Evolutionary conservation across 2,797 vertebrate genomes (phyloP).

Genomic region (Danio choprae): DNA sequence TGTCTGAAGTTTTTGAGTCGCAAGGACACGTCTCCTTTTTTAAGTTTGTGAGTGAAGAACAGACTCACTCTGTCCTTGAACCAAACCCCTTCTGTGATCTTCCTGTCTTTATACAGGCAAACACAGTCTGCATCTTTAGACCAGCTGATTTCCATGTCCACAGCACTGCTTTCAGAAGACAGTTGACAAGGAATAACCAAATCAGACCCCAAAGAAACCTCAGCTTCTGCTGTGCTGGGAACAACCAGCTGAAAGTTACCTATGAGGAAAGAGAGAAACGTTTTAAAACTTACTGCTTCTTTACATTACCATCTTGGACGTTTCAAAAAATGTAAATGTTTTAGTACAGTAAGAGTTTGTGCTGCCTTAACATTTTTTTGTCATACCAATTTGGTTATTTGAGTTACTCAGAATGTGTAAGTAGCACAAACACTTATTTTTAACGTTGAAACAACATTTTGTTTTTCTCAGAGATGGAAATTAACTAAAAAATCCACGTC

Average conservation of each 20-base stretch:
- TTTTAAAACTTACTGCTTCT: too few species aligned
- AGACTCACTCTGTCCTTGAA: constrained; percentile 43
- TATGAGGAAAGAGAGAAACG: background rate
- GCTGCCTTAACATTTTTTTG: too few species aligned
- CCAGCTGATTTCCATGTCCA: constrained; percentile 50
- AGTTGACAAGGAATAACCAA: constrained; percentile 50
- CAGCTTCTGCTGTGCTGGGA: background rate
- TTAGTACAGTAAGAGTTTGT: too few species aligned
- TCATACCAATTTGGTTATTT: too few species aligned
- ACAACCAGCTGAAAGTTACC: constrained; percentile 33
- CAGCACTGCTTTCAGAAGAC: constrained; percentile 31
- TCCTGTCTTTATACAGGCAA: constrained; percentile 30
- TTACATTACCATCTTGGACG: too few species aligned
- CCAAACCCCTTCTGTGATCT: constrained; percentile 6
- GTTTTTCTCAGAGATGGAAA: too few species aligned
- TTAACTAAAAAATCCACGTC: too few species aligned
- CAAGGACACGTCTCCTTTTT: constrained; percentile 53
- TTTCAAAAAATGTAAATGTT: too few species aligned
- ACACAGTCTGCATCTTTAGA: constrained; percentile 19
- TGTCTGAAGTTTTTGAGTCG: constrained; percentile 6
- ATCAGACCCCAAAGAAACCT: constrained; percentile 17
- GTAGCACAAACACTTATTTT: too few species aligned
- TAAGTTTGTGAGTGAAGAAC: constrained; percentile 9
- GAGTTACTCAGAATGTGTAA: too few species aligned
- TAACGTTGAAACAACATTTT: too few species aligned